Evolutionary conservation across 2,113 vertebrate species (phyloP).

Genomic region (Saiga tatarica): DNA sequence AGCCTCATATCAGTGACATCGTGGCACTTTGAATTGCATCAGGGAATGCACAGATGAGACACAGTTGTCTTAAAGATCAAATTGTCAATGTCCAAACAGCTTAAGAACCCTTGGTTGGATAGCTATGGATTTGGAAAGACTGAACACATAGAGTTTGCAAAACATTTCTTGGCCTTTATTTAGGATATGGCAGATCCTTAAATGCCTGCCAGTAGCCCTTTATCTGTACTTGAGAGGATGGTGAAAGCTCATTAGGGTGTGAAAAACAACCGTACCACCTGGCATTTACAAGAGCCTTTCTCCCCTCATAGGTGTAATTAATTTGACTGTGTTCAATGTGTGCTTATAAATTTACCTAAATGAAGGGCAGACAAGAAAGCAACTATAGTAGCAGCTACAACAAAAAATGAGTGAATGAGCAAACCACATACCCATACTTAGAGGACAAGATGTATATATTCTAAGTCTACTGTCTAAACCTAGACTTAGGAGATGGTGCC

Average conservation of each 20-base stretch:
- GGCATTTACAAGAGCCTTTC: neutral
- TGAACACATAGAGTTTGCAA: neutral
- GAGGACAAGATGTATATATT: neutral
- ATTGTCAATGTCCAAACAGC: neutral
- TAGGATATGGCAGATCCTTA: neutral
- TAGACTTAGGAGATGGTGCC: neutral
- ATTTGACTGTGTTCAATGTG: neutral
- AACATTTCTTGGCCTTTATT: constrained; percentile 3
- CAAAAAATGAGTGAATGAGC: neutral
- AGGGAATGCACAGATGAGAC: neutral
- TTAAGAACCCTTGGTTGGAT: neutral
- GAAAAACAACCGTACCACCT: neutral
- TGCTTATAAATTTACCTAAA: neutral
- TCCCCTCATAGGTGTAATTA: constrained; percentile 2
- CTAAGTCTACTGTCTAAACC: neutral
- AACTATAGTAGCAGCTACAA: neutral
- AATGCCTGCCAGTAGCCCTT: neutral
- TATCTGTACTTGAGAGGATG: neutral
- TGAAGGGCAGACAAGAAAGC: constrained; percentile 17
- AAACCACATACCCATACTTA: neutral
- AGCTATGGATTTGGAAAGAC: neutral
- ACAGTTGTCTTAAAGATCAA: neutral
- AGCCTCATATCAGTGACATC: neutral
- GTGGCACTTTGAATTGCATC: neutral
- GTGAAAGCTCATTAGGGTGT: constrained; percentile 11